Percentiles rank a stretch among this genome's conserved stretches.
Conservation (phyloP, 2,888 invertebrate species). For the Caenorhabditis sinica region DNA sequence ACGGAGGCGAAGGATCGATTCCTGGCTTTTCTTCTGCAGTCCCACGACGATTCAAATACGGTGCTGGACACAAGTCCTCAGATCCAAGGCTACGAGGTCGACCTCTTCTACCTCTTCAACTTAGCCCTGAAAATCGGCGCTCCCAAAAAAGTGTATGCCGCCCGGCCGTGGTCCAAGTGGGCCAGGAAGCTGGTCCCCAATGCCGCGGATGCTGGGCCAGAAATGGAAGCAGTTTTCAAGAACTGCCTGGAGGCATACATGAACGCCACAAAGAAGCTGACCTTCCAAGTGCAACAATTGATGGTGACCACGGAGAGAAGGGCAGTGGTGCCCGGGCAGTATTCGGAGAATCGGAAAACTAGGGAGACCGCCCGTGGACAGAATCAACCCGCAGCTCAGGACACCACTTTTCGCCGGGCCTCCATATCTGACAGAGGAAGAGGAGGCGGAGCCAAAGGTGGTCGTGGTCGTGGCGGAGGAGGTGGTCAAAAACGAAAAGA, state of each 20-base stretch:
- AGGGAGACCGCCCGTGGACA: no score
- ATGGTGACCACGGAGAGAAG: constrained; percentile 4
- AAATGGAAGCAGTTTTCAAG: constrained; percentile 11
- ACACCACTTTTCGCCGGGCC: no score
- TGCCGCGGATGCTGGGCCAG: constrained; percentile 19
- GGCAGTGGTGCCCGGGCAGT: constrained; percentile 21
- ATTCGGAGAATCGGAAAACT: constrained; percentile 27
- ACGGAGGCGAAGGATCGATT: background rate
- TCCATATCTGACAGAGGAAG: background rate
- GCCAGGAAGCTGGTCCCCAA: constrained; percentile 23
- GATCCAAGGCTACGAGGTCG: constrained; percentile 89
- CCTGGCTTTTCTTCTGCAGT: background rate
- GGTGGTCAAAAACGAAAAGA: constrained; percentile 11
- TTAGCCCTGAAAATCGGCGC: constrained; percentile 95
- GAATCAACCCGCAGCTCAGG: no score
- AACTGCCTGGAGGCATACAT: background rate
- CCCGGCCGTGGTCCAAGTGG: constrained; percentile 2
- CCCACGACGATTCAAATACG: no score
- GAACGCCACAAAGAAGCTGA: background rate
- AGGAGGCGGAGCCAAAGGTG: constrained; percentile 12
- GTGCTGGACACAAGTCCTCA: background rate
- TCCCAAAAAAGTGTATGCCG: constrained; percentile 87
- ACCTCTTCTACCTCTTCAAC: constrained; percentile 91
- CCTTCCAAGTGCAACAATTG: background rate
- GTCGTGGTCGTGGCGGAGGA: no score